These are phyloP conservation scores for Pedicia rivosa DNA, from an alignment of 2,888 invertebrate species.

Conservation along the genomic window DNA sequence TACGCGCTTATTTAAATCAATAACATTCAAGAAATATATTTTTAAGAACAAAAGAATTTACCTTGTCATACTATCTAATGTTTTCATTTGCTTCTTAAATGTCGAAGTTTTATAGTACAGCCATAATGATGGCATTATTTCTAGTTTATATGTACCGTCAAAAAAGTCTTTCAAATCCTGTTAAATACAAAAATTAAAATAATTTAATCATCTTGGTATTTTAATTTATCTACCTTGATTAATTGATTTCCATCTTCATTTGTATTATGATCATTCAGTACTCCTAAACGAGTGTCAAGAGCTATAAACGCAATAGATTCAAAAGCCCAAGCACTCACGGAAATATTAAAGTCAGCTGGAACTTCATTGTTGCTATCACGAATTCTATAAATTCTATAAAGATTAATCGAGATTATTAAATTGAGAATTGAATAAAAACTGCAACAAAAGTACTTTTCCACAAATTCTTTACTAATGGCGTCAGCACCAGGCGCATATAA, in stretches of 20 bases:
- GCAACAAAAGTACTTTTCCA: slow-evolving; percentile 19
- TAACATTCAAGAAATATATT: too few species aligned
- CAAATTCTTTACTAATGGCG: slow-evolving; percentile 31
- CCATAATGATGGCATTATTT: slow-evolving; percentile 24
- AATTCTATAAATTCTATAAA: slow-evolving; percentile 23
- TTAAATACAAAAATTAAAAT: not conserved
- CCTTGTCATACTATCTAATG: slow-evolving; percentile 17
- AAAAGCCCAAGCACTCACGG: slow-evolving; percentile 38
- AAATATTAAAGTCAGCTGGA: slow-evolving; percentile 31
- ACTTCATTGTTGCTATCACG: slow-evolving; percentile 24
- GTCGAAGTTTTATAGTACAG: slow-evolving; percentile 20
- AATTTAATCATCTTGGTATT: too few species aligned
- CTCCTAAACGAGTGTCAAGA: slow-evolving; percentile 24
- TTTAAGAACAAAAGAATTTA: slow-evolving; percentile 12
- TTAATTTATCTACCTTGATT: too few species aligned
- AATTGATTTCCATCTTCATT: too few species aligned
- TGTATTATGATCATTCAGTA: slow-evolving; percentile 13
- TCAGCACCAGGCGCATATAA: slow-evolving; percentile 34
- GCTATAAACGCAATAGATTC: slow-evolving; percentile 35
- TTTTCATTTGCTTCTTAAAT: slow-evolving; percentile 18
- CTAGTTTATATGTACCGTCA: slow-evolving; percentile 14
- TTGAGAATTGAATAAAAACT: slow-evolving; percentile 2
- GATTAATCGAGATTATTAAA: not conserved
- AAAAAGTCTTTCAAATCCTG: slow-evolving; percentile 8
- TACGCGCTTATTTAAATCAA: too few species aligned